These are phyloP conservation scores for Brachystomella parvula DNA, from an alignment of 1,140 invertebrate species.

Conservation along the genomic window DNA sequence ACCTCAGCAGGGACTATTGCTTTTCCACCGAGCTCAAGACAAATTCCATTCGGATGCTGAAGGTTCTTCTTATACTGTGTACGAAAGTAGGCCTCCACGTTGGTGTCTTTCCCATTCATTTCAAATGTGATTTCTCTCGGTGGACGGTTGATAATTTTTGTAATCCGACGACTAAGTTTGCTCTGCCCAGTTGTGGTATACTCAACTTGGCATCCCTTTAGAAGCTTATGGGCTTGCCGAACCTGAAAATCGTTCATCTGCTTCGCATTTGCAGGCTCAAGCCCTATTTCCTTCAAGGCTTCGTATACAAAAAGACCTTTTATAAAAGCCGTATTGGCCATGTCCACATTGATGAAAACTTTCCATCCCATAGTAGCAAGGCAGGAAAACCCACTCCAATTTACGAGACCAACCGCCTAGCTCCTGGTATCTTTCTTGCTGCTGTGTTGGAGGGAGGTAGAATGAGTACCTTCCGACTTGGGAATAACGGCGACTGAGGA, in stretches of 20 bases:
- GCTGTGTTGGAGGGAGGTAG: background rate
- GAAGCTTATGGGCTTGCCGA: too few relatives aligned
- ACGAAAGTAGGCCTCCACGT: slow-evolving; percentile 9
- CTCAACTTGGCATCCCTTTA: too few relatives aligned
- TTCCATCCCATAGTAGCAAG: background rate
- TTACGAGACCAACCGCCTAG: slow-evolving; percentile 1
- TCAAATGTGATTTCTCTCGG: background rate
- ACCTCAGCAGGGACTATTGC: slow-evolving; percentile 11
- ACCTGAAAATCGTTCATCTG: background rate
- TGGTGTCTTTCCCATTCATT: background rate
- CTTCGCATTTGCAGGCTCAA: background rate
- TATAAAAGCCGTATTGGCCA: slow-evolving; percentile 10
- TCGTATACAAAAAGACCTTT: background rate
- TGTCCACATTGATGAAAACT: background rate
- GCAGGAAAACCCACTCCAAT: slow-evolving; percentile 4
- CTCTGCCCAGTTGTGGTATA: background rate
- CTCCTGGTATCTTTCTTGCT: background rate
- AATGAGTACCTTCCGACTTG: background rate
- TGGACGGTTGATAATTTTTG: background rate
- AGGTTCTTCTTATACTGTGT: background rate
- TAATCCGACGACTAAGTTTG: background rate
- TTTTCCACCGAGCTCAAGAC: background rate
- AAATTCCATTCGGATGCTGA: background rate
- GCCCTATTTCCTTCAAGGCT: background rate
- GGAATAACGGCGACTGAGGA: too few relatives aligned